Base-by-base conservation (phyloP, 2,797 vertebrate genomes). In the Fistularia tabacaria region DNA sequence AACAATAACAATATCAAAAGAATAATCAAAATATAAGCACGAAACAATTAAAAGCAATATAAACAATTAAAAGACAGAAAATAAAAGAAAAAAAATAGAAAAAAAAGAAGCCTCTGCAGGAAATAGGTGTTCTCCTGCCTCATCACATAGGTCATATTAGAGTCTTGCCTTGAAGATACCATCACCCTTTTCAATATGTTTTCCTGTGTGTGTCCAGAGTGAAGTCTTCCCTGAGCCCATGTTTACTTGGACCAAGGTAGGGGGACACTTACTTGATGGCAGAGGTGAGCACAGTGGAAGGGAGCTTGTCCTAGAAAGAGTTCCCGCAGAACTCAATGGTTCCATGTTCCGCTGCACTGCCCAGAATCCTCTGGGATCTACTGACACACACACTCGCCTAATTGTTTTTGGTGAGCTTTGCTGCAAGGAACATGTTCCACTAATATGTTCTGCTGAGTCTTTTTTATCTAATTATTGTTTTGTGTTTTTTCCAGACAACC, bases 341-440 rank as follows among this genome's bases (percentile, higher is more conserved):
- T 96, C 96, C 84, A 96, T 99, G 97, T 98, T 96, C 73, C 94
- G 95, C 81, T 98, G 96, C 90, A 98, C 95, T 0, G 96, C 96
- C 25, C 95, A 99, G 90, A 99, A 98, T 83, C 95, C 96, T 0
- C 84, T 99, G 84, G 97, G 96, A 51, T 95, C 96, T 79, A 98
- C 97, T 0, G 96, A 98, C 83, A 98, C 96, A 1, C 97, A 99
- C 89, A 97, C 94, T 7, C 91, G 97, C 73, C 95, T 99, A 90
- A 99, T 98, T 13, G 94, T 99, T 57, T 99, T 98, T 0, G 97
- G 97, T 98, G 90, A 0, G 88, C 81, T 47, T 3, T 40, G 39
- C 8, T 40, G 25, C 2, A 5, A 25, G 25, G 25, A 40, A 40
- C 39, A 40, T 8, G 8, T 8, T 74, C 1, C 6, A 6, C 15